Base-by-base conservation (phyloP, 2,797 vertebrate species). In the Microctenopoma steveboyesi region DNA sequence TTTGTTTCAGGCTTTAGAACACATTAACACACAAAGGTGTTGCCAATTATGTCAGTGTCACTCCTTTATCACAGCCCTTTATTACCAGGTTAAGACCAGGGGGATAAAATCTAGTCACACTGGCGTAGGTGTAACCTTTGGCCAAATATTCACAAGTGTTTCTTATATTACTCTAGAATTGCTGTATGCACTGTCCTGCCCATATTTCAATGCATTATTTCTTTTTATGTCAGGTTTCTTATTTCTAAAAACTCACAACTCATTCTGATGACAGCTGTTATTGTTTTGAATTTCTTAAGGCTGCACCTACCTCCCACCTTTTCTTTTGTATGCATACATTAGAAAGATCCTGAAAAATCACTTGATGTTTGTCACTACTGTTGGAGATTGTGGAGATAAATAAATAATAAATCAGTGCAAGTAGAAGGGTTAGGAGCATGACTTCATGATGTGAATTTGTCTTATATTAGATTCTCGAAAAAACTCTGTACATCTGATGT, bases 271-370 rank as follows among this genome's bases (percentile, higher is more conserved):
- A 45, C 33, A 56, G 35, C 56, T 12, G 12, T 33, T 22, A 7
- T 42, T 64, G 71, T 45, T 58, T 69, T 81, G 80, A 55, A 74
- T 53, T 59, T 69, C 22, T 70, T 81, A 55, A 59, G 3, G 39
- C 58, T 57, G 25, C 48, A 75, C 53, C 18, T 48, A 59, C 18
- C 18, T 18, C 18, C 18, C 18, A 18, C 18, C 18, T 5, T 16
- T 66, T 72, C 5, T 58, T 35, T 45, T 59, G 51, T 33, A 63
- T 51, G 48, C 57, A 80, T 14, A 67, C 66, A 78, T 28, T 9
- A 28, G 13, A 46, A 33, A 46, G 12, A 9, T 35, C 16, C 16
- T 60, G 54, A 35, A 35, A 35, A 35, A 35, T 35, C 33, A 35
- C 7, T 35, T 35, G 15, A 5, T 13, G 15, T 42, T 14, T 42